Base-by-base conservation (phyloP, 2,888 invertebrate genomes). In the Callosobruchus maculatus region DNA sequence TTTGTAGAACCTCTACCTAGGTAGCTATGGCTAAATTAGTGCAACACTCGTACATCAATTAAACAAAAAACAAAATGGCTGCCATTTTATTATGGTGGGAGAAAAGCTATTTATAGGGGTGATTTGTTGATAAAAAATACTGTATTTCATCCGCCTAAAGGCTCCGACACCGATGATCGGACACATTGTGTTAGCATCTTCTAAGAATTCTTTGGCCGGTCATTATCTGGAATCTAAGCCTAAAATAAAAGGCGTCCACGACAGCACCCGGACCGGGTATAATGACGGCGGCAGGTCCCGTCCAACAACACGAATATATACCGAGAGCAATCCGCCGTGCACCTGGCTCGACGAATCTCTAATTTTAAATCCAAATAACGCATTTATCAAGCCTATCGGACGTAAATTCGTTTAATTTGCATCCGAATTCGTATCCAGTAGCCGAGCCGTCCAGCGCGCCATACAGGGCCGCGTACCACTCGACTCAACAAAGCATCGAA, bases 401-500 rank as follows among this genome's bases (percentile, higher is more conserved):
- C 84, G 76, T 78, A 81, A 81, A 82, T 83, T 83, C 82, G 82
- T 84, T 49, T 49, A 82, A 84, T 84, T 84, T 84, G 83, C 84
- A 84, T 84, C 82, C 83, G 81, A 82, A 83, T 82, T 79, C 81
- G 82, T 82, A 80, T 78, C 80, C 84, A 49, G 49, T 49, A 49
- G 49, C 49, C 49, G 9, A 18, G 49, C 49, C 49, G 26, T 26
- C 26, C 26, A 26, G 26, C 26, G 7, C 26, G 80, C 83, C 83
- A 84, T 83, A 83, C 78, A 79, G 78, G 79, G 75, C 75, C 76
- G 75, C 75, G 79, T 80, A 81, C 81, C 81, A 82, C 81, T 80
- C 82, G 81, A 82, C 81, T 84, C 81, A 82, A 84, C 84, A 83
- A 83, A 84, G 83, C 84, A 83, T 83, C 82, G 81, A 82, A 81